Base-by-base conservation (phyloP, 2,113 vertebrate species). In the Saguinus midas region DNA sequence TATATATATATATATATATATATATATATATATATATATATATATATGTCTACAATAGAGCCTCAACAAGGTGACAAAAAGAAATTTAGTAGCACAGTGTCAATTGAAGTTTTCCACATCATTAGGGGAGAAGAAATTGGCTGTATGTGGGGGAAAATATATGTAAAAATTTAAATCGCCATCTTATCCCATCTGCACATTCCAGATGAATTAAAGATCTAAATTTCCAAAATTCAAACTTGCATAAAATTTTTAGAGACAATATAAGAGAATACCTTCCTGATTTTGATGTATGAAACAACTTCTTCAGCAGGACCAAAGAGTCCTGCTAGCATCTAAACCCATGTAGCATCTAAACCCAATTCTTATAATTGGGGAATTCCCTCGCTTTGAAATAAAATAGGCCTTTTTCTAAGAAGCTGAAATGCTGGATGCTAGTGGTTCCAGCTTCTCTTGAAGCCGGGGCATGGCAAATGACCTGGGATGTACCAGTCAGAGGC, bases 201-300 rank as follows among this genome's bases (percentile, higher is more conserved):
- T 79, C 52, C 85, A 90, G 35, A 25, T 94, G 52, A 90, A 82
- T 92, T 73, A 73, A 93, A 96, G 32, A 61, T 14, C 18, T 27
- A 87, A 76, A 81, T 64, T 27, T 83, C n/a, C n/a, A 93, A 90
- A 64, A 58, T 61, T 18, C 90, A 90, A 13, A 37, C 23, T 68
- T 87, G 16, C 68, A 18, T 87, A 52, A 87, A 79, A 80, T 14
- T 91, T 79, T 90, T 48, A 81, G 16, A 68, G 64, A 21, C 57
- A 87, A 75, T 68, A 32, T 23, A 40, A 27, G 25, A 81, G 14
- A 78, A 66, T 40, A 35, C 3, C 8, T 64, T 73, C 10, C 1
- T 37, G 40, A n/a, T 84, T 29, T 48, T 94, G 37, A 66, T 52
- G 48, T 79, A 79, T 2, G n/a, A 84, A 75, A 92, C 48, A 55